These are phyloP conservation scores for Aspiorhynchus laticeps DNA, from an alignment of 2,113 vertebrate species.

Conservation along the genomic window DNA sequence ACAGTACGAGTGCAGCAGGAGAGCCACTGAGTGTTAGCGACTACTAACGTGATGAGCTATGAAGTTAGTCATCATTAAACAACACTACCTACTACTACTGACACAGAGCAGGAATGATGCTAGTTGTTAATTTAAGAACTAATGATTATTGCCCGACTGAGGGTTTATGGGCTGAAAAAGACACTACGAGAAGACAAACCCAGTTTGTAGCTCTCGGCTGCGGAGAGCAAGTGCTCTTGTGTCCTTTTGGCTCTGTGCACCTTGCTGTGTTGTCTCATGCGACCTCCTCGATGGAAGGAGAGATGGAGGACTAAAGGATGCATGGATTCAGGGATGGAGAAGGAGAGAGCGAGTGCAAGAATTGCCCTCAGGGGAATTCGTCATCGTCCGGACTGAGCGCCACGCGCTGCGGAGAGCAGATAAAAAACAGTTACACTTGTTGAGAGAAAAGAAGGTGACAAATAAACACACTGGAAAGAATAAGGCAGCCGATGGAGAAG, in stretches of 20 bases:
- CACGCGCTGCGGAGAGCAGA: slow-evolving; percentile 89
- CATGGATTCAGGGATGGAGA: slow-evolving; percentile 57
- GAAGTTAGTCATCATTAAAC: slow-evolving; percentile 72
- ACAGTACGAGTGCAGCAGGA: slow-evolving; percentile 4
- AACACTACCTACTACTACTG: slow-evolving; percentile 61
- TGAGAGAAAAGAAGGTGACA: slow-evolving; percentile 15
- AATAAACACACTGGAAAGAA: slow-evolving; percentile 16
- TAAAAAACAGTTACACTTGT: slow-evolving; percentile 65
- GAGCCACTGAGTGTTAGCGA: slow-evolving; percentile 31
- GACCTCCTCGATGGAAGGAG: slow-evolving; percentile 62
- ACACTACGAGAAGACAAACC: slow-evolving; percentile 43
- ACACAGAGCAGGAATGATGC: slow-evolving; percentile 43
- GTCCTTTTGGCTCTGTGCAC: slow-evolving; percentile 46
- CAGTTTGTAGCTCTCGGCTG: slow-evolving; percentile 35
- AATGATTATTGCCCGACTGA: slow-evolving; percentile 47
- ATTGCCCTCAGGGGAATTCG: slow-evolving; percentile 87
- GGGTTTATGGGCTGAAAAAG: neutral
- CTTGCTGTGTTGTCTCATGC: slow-evolving; percentile 61
- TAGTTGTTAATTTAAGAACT: slow-evolving; percentile 56
- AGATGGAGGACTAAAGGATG: slow-evolving; percentile 51
- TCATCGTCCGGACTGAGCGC: slow-evolving; percentile 96
- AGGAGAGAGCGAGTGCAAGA: slow-evolving; percentile 55
- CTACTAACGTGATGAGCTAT: slow-evolving; percentile 38
- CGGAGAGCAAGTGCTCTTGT: slow-evolving; percentile 42
- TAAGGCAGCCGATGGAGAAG: neutral